Evolutionary conservation across 2,888 invertebrate species (phyloP), one percentile per base, ranked within the genome.

Genomic region (Amiota communis): DNA sequence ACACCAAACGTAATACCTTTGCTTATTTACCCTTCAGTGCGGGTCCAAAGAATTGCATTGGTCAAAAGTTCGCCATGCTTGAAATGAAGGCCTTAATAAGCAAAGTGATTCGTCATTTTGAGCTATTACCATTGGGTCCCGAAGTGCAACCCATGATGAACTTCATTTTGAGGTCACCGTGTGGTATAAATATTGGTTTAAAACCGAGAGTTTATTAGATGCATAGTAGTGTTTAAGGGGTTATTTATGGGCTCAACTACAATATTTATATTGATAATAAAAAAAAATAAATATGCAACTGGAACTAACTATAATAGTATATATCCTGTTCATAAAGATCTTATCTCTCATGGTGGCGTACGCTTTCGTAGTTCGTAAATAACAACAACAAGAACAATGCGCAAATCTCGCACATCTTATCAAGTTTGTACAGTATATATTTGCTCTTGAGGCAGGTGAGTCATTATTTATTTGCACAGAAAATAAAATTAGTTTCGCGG

Each of bases 51-150:
- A 88, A 88, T 73, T 88, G 88, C 57, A 84, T 88, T 73, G 87
- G 88, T 0, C 88, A 88, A 74, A 87, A 87, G 76, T 88, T 86
- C 76, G 88, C 88, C 36, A 75, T 88, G 72, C 76, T 88, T 3
- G 88, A 88, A 74, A 86, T 88, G 82, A 88, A 88, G 75, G 71
- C 78, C 0, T 72, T 83, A 53, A 80, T 87, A 49, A 80, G 82
- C 72, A 87, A 87, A 75, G 77, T 87, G 2, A 15, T 88, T 0
- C 72, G 83, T 13, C 68, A 78, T 73, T 88, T 82, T 75, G 86
- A 87, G 53, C 49, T 88, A 6, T 47, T 83, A 0, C 85, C 87
- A 1, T 56, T 77, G 6, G 87, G 87, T 3, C 74, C 80, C 4
- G 81, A 85, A 2, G 4, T 85, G 0, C 64, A 74, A 56, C 80